Percentiles rank a stretch among this genome's conserved stretches.
These are phyloP conservation scores for Drosophila bocki DNA, from an alignment of 1,140 invertebrate genomes.

Conservation along the genomic window DNA sequence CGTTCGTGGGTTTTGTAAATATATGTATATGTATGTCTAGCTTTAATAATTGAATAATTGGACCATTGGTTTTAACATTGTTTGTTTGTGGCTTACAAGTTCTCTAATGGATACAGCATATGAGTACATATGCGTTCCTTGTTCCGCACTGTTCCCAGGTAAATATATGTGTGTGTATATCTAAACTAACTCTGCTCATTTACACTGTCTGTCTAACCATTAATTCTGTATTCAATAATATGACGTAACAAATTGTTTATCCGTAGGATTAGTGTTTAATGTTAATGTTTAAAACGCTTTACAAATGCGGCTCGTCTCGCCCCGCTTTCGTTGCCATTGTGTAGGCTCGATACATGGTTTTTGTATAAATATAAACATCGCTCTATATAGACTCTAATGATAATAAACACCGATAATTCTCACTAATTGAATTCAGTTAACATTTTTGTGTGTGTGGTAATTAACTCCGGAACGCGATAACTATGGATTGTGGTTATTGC, in stretches of 20 bases:
- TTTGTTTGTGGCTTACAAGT: slow-evolving; percentile 70
- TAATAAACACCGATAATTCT: slow-evolving; percentile 62
- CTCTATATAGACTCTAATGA: slow-evolving; percentile 44
- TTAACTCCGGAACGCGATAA: slow-evolving; percentile 63
- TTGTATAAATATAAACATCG: slow-evolving; percentile 43
- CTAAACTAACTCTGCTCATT: slow-evolving; percentile 60
- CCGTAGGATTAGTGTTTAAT: slow-evolving; percentile 38
- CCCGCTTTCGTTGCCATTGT: slow-evolving; percentile 59
- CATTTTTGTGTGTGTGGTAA: slow-evolving; percentile 42
- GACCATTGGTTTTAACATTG: slow-evolving; percentile 79
- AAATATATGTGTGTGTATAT: slow-evolving; percentile 55
- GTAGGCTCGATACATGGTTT: slow-evolving; percentile 50
- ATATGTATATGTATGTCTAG: slow-evolving; percentile 7
- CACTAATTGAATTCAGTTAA: slow-evolving; percentile 77
- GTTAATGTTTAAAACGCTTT: slow-evolving; percentile 70
- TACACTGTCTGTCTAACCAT: slow-evolving; percentile 58
- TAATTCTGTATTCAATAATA: slow-evolving; percentile 42
- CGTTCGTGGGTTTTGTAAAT: slow-evolving; percentile 32
- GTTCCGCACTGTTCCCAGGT: slow-evolving; percentile 76
- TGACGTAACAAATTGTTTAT: slow-evolving; percentile 65
- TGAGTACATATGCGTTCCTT: slow-evolving; percentile 49
- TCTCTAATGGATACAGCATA: slow-evolving; percentile 55
- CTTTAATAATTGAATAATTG: slow-evolving; percentile 82
- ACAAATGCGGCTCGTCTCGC: slow-evolving; percentile 61
- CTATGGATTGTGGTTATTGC: slow-evolving; percentile 73